Evolutionary conservation across 2,113 vertebrate species (phyloP).

Genomic region (Electrona antarctica): DNA sequence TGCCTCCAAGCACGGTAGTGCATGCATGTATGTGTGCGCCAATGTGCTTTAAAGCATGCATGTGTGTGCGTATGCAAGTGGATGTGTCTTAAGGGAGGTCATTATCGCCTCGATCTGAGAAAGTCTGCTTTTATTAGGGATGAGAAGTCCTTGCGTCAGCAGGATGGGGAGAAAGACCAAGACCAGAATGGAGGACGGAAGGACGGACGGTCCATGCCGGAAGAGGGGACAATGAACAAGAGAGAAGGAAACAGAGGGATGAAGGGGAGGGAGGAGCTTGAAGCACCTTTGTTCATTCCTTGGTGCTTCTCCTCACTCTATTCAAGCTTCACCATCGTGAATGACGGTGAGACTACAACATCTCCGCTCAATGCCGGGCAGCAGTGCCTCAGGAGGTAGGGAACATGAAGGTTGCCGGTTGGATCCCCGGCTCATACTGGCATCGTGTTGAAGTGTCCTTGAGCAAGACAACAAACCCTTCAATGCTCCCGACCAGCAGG

Average conservation of each 20-base stretch:
- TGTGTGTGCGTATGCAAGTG: constrained; percentile 11
- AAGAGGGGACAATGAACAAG: constrained; percentile 4
- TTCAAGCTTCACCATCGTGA: background rate
- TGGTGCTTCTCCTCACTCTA: background rate
- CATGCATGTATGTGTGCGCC: background rate
- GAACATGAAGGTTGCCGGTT: too few species aligned
- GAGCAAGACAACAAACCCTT: too few species aligned
- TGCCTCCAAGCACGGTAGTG: background rate
- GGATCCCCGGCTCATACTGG: too few species aligned
- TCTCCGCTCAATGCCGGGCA: too few species aligned
- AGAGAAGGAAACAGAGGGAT: constrained; percentile 5
- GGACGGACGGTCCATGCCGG: background rate
- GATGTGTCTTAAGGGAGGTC: constrained; percentile 70
- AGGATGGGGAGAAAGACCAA: constrained; percentile 31
- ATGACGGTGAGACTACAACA: too few species aligned
- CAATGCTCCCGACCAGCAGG: too few species aligned
- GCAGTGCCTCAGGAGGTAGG: too few species aligned
- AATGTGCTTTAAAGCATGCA: background rate
- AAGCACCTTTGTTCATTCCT: background rate
- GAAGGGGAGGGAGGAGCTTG: background rate
- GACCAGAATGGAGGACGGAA: constrained; percentile 12
- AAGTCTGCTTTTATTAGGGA: constrained; percentile 48
- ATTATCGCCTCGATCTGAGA: constrained; percentile 69
- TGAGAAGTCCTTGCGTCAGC: constrained; percentile 59
- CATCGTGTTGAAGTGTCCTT: too few species aligned